phyloP scores from a whole-genome alignment of 2,888 invertebrate species.

The Embidobia sp. region DNA sequence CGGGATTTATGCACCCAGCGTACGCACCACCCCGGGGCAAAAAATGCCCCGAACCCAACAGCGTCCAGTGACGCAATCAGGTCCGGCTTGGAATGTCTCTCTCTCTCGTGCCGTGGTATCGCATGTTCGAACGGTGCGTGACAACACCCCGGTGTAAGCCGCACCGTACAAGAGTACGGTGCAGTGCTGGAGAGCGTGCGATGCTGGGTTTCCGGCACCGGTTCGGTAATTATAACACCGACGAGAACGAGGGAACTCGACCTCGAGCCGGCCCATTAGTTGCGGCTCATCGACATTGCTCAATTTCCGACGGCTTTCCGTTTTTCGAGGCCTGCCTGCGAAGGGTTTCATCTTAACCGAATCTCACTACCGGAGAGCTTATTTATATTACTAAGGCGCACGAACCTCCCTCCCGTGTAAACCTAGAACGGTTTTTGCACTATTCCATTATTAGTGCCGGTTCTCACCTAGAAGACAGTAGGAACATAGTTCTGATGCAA shows the following conservation, averaged over 20 bases:
- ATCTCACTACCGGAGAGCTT: slow-evolving; percentile 37
- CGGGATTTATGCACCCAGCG: slow-evolving; percentile 71
- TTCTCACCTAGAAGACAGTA: too few relatives aligned
- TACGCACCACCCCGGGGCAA: slow-evolving; percentile 59
- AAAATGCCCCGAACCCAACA: slow-evolving; percentile 2
- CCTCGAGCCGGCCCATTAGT: slow-evolving; percentile 49
- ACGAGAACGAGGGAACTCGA: slow-evolving; percentile 36
- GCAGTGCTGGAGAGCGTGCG: slow-evolving; percentile 43
- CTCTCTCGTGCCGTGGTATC: slow-evolving; percentile 24
- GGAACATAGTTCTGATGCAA: too few relatives aligned
- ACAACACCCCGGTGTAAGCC: slow-evolving; percentile 52
- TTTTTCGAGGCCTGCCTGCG: slow-evolving; percentile 44
- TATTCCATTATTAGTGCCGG: slow-evolving; percentile 35
- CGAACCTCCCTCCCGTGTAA: slow-evolving; percentile 39
- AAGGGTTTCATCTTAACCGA: slow-evolving; percentile 42
- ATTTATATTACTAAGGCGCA: slow-evolving; percentile 45
- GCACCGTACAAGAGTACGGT: slow-evolving; percentile 27
- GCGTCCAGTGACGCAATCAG: too few relatives aligned
- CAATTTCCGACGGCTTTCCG: slow-evolving; percentile 45
- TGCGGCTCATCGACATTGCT: slow-evolving; percentile 34
- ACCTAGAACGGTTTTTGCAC: slow-evolving; percentile 21
- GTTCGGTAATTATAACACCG: slow-evolving; percentile 60
- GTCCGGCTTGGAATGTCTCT: slow-evolving; percentile 8
- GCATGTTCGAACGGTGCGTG: slow-evolving; percentile 54
- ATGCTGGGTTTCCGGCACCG: slow-evolving; percentile 50